Evolutionary conservation across 1,140 invertebrate genomes (phyloP).

Genomic region (Cydia fagiglandana): DNA sequence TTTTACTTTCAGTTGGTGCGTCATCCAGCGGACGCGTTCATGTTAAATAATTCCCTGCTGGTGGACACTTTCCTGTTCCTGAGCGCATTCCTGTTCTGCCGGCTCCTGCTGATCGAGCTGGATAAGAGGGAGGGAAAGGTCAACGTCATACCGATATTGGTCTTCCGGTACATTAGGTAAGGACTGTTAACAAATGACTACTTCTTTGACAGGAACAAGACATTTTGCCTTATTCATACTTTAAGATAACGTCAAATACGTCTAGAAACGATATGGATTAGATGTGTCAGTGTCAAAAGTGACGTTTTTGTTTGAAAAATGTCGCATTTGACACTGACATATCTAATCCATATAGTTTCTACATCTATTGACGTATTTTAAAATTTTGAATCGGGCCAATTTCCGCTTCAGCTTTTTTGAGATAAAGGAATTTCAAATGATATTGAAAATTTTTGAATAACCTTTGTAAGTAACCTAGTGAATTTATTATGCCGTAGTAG

Average conservation of each 20-base stretch:
- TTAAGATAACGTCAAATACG: too few species aligned
- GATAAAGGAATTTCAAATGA: too few species aligned
- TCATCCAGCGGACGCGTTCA: constrained; percentile 71
- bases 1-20: constrained; percentile 52
- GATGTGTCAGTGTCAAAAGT: too few species aligned
- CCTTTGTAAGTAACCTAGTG: too few species aligned
- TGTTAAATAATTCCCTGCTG: constrained; percentile 82
- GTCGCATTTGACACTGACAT: too few species aligned
- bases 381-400: neutral
- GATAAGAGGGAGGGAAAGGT: constrained; percentile 82
- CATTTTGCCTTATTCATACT: too few species aligned
- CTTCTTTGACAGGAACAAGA: neutral
- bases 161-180: constrained; percentile 83
- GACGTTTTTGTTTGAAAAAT: too few species aligned
- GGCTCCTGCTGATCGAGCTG: constrained; percentile 83
- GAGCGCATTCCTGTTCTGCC: constrained; percentile 84
- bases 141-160: constrained; percentile 82
- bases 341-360: too few species aligned
- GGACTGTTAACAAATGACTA: neutral
- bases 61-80: constrained; percentile 86
- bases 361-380: too few species aligned
- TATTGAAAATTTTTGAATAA: too few species aligned
- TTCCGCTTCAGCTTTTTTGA: neutral
- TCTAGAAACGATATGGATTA: too few species aligned
- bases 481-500: too few species aligned